phyloP scores from a whole-genome alignment of 1,140 invertebrate species.

The Temnothorax nylanderi region DNA sequence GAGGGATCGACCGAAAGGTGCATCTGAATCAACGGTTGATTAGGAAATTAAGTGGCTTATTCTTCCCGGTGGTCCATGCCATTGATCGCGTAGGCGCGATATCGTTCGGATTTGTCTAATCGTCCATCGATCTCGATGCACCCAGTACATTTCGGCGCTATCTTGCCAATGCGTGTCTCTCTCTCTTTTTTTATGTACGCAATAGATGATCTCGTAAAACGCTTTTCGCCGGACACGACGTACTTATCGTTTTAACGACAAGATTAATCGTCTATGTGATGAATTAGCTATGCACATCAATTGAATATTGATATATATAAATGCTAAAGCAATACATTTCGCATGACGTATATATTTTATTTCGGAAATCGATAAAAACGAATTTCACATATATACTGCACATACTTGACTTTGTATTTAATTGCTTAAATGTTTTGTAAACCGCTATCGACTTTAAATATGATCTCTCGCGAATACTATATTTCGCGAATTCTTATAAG shows the following conservation, averaged over 20 bases:
- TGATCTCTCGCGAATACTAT: neutral
- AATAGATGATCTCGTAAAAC: constrained; percentile 36
- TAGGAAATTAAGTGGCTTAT: constrained; percentile 84
- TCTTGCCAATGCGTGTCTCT: constrained; percentile 15
- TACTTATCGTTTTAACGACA: constrained; percentile 13
- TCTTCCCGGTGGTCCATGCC: constrained; percentile 76
- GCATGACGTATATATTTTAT: neutral
- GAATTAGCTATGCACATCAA: neutral
- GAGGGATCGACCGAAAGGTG: constrained; percentile 81
- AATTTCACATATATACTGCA: neutral
- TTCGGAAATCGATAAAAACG: neutral
- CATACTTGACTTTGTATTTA: neutral
- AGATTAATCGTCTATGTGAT: neutral
- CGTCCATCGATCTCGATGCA: constrained; percentile 62
- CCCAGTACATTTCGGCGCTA: neutral
- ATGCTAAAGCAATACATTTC: neutral
- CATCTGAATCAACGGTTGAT: constrained; percentile 85
- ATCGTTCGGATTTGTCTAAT: constrained; percentile 75
- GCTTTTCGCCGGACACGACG: neutral
- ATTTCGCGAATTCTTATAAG: neutral
- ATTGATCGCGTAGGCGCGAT: constrained; percentile 71
- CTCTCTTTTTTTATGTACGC: constrained; percentile 1
- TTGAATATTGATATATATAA: constrained; percentile 5
- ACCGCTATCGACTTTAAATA: neutral
- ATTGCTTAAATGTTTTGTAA: neutral